These are phyloP conservation scores for Rhingia campestris DNA, from an alignment of 2,888 invertebrate species.

Conservation along the genomic window DNA sequence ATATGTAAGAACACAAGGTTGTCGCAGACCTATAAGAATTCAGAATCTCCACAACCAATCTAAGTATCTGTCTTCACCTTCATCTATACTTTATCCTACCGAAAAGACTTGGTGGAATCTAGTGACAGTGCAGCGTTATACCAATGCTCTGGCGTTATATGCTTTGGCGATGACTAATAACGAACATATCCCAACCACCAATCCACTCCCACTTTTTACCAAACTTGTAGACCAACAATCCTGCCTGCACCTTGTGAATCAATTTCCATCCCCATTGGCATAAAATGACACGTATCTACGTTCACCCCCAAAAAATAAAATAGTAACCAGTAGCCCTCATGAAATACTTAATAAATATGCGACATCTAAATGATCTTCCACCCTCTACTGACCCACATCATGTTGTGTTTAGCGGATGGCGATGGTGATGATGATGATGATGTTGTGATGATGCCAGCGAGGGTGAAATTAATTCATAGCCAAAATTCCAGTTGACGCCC, in stretches of 20 bases:
- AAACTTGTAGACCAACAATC: no score
- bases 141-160: no score
- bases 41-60: no score
- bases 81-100: no score
- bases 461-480: conserved; percentile 37
- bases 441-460: background rate
- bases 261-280: background rate
- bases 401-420: conserved; percentile 26
- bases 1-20: no score
- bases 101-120: no score
- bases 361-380: conserved; percentile 46
- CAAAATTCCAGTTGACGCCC: conserved; percentile 60
- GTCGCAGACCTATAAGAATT: no score
- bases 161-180: no score
- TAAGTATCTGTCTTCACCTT: no score
- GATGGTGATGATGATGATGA: conserved; percentile 15
- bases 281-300: background rate
- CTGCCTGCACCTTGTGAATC: conserved; percentile 2
- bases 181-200: no score
- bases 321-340: conserved; percentile 7
- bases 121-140: no score
- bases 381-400: conserved; percentile 74
- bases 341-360: conserved; percentile 38
- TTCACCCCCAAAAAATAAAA: background rate
- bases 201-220: no score